A percentile compares a stretch with the other conserved stretches of the same genome.
Conservation (phyloP, 1,140 invertebrate genomes). For the Trissolcus basalis region DNA sequence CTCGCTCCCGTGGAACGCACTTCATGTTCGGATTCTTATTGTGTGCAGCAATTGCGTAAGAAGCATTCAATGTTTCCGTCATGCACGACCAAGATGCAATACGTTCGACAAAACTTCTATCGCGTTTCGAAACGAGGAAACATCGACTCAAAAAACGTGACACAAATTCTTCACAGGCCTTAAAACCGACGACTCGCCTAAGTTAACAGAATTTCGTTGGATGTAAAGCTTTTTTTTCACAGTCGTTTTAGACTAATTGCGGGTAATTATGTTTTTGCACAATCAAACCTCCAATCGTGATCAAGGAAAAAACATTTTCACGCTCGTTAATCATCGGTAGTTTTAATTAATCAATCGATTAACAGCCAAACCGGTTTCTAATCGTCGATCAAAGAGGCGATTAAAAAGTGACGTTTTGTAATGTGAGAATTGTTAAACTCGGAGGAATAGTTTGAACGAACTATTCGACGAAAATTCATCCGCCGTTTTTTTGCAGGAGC, state of each 20-base stretch:
- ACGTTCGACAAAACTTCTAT: conserved; percentile 21
- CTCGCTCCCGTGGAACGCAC: conserved; percentile 28
- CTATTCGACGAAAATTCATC: conserved; percentile 6
- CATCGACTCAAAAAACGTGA: conserved; percentile 17
- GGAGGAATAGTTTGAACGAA: not conserved
- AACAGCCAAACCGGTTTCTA: too few relatives aligned
- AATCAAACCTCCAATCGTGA: too few relatives aligned
- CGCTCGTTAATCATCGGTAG: too few relatives aligned
- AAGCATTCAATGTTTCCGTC: conserved; percentile 40
- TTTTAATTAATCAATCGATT: too few relatives aligned
- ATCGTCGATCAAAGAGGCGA: too few relatives aligned
- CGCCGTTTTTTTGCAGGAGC: conserved; percentile 71
- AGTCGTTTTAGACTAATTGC: too few relatives aligned
- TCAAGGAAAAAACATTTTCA: too few relatives aligned
- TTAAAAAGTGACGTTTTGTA: too few relatives aligned
- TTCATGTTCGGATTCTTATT: conserved; percentile 39
- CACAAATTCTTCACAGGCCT: conserved; percentile 9
- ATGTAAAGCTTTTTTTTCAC: too few relatives aligned
- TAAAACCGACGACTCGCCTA: not conserved
- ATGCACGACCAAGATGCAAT: conserved; percentile 39
- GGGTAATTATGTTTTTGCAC: too few relatives aligned
- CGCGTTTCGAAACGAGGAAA: conserved; percentile 17
- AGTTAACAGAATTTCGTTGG: too few relatives aligned
- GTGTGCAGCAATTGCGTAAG: conserved; percentile 31
- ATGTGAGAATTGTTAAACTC: not conserved